Conservation (phyloP, 2,113 vertebrate genomes). For the Anarrhichthys ocellatus region DNA sequence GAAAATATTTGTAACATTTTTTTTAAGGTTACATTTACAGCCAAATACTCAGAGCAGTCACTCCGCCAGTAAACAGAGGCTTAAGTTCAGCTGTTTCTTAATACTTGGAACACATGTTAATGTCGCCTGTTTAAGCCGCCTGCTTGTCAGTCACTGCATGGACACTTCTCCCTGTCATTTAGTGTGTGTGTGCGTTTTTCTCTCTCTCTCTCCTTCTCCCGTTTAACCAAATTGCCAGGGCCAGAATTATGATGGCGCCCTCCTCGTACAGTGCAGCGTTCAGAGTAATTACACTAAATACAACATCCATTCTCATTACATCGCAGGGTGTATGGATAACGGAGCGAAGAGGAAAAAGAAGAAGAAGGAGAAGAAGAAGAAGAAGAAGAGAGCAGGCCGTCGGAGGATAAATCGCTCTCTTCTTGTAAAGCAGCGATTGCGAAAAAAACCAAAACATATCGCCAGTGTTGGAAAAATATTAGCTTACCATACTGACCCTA, state of each 20-base stretch:
- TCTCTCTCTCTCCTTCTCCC: no score
- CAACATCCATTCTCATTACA: slow-evolving; percentile 26
- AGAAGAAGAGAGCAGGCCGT: not conserved
- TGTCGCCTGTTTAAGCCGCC: slow-evolving; percentile 40
- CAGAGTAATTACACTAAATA: slow-evolving; percentile 42
- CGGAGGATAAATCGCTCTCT: slow-evolving; percentile 1
- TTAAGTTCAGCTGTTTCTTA: slow-evolving; percentile 41
- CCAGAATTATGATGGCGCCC: slow-evolving; percentile 12
- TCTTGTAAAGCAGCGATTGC: slow-evolving; percentile 27
- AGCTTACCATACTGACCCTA: slow-evolving; percentile 64
- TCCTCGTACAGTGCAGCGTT: not conserved
- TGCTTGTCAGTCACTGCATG: slow-evolving; percentile 49
- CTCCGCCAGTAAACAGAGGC: slow-evolving; percentile 35
- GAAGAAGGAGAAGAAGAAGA: not conserved
- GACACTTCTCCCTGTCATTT: slow-evolving; percentile 23
- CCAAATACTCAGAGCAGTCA: slow-evolving; percentile 1
- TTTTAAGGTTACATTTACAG: not conserved
- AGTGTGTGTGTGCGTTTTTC: not conserved
- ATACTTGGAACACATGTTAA: slow-evolving; percentile 55
- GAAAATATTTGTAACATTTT: not conserved
- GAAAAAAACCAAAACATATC: slow-evolving; percentile 4
- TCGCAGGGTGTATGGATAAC: slow-evolving; percentile 6
- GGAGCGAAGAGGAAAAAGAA: not conserved
- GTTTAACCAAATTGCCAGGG: slow-evolving; percentile 11
- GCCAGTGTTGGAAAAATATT: slow-evolving; percentile 56